Evolutionary conservation across 2,888 invertebrate genomes (phyloP).

Genomic region (Baccha elongata): DNA sequence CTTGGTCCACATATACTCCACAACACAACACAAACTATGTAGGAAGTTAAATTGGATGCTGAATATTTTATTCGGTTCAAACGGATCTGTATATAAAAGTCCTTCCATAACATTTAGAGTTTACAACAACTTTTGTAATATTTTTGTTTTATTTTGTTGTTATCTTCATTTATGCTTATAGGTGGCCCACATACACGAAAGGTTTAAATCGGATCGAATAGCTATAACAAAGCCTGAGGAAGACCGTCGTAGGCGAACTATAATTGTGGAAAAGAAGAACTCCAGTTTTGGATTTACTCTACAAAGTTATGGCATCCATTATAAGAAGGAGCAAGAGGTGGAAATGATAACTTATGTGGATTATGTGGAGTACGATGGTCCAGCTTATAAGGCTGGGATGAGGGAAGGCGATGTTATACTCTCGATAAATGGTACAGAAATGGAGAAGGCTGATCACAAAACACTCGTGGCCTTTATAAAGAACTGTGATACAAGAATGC

Average conservation of each 20-base stretch:
- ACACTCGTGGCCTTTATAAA: constrained; percentile 96
- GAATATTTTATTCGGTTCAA: constrained; percentile 65
- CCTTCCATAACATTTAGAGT: constrained; percentile 19
- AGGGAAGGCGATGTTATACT: constrained; percentile 97
- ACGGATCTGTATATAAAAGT: constrained; percentile 31
- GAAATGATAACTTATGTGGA: constrained; percentile 99
- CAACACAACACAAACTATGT: constrained; percentile 20
- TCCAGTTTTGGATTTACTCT: constrained; percentile 97
- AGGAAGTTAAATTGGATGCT: constrained; percentile 67
- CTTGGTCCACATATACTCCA: constrained; percentile 48
- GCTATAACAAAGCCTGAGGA: constrained; percentile 90
- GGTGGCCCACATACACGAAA: constrained; percentile 86
- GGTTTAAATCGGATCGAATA: constrained; percentile 88
- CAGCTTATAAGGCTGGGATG: constrained; percentile 96
- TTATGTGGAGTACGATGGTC: constrained; percentile 95
- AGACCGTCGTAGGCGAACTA: constrained; percentile 93
- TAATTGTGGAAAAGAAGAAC: constrained; percentile 95
- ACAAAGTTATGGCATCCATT: constrained; percentile 98
- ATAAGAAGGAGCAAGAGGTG: constrained; percentile 95
- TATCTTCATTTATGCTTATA: constrained; percentile 76
- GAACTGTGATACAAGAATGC: constrained; percentile 93
- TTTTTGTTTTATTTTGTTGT: constrained; percentile 18
- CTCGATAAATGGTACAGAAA: constrained; percentile 97
- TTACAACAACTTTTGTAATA: constrained; percentile 26
- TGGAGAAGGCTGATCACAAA: constrained; percentile 97